Evolutionary conservation across 2,113 vertebrate species (phyloP), one percentile per base, ranked within the genome.

Genomic region (Plecturocebus donacophilus): DNA sequence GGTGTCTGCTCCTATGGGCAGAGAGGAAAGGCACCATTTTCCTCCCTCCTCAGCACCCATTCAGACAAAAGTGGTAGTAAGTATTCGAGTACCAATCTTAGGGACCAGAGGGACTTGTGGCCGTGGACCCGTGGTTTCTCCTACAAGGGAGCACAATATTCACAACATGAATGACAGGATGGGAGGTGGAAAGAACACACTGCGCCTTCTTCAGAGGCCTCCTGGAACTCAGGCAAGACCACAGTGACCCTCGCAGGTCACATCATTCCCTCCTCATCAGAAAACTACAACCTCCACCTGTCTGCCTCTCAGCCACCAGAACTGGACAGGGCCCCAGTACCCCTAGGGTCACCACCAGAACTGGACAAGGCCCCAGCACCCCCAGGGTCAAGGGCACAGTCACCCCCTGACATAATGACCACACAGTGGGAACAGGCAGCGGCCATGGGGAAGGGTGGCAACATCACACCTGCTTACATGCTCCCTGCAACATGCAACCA

Each of bases 321-420:
- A 19, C 6, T 11, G 12, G 40, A 83, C 1, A 25, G 35, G 38
- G 52, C 3, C 7, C 17, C 25, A 13, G 30, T 25, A 38, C 12
- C 56, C 5, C 8, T 1, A 73, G 4, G 17, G 54, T 7, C 66
- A 82, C 40, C 71, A 80, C 40, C 58, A 42, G 49, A 71, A 20
- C 6, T 12, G 12, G 40, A 83, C 1, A 25, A 35, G 38, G 52
- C 2, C 10, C 17, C 20, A 13, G 30, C 32, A 47, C 6, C 58
- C 5, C 9, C 0, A 73, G 4, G 17, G 42, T 7, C 54, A 82
- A n/a, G n/a, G 21, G 30, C 56, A 45, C 0, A 0, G 58, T 8
- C 38, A 70, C 52, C 71, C 58, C 35, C 21, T 40, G 47, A 73
- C 32, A 0, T 4, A 76, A 82, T 21, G 66, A 35, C 14, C 35